Evolutionary conservation across 1,140 invertebrate genomes (phyloP).

Genomic region (Leptoteleia sp.): DNA sequence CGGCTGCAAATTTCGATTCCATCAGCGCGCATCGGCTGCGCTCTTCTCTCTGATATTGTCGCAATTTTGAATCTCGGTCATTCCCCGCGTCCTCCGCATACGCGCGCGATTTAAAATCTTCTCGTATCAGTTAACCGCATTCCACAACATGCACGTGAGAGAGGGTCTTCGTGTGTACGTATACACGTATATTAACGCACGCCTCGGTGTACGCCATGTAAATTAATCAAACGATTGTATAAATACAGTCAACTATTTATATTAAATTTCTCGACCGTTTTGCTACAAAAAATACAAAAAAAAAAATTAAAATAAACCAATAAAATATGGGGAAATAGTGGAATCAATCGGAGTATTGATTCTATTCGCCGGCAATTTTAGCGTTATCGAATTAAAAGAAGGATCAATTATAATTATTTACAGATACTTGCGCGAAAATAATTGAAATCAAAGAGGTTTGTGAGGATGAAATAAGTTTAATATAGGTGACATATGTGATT

Average conservation of each 20-base stretch:
- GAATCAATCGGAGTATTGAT: too few relatives aligned
- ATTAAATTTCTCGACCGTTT: too few relatives aligned
- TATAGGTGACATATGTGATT: too few relatives aligned
- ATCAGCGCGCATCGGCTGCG: constrained; percentile 15
- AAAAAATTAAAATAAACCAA: too few relatives aligned
- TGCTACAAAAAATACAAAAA: too few relatives aligned
- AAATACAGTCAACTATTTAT: neutral
- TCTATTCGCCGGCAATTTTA: too few relatives aligned
- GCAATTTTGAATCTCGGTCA: constrained; percentile 57
- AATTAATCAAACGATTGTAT: constrained; percentile 16
- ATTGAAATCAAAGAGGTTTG: too few relatives aligned
- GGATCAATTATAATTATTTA: too few relatives aligned
- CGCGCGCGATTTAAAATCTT: constrained; percentile 51
- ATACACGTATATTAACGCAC: neutral
- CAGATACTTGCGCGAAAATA: too few relatives aligned
- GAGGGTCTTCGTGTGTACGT: neutral
- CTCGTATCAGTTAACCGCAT: constrained; percentile 45
- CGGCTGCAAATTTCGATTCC: constrained; percentile 39
- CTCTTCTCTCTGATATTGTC: constrained; percentile 25
- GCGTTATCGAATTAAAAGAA: too few relatives aligned
- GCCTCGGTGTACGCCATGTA: constrained; percentile 1
- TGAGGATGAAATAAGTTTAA: too few relatives aligned
- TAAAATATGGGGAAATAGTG: too few relatives aligned
- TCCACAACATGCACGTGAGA: constrained; percentile 8
- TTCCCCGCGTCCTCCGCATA: constrained; percentile 13